Evolutionary conservation across 1,140 invertebrate genomes (phyloP).

Genomic region (Platorchestia sp.): DNA sequence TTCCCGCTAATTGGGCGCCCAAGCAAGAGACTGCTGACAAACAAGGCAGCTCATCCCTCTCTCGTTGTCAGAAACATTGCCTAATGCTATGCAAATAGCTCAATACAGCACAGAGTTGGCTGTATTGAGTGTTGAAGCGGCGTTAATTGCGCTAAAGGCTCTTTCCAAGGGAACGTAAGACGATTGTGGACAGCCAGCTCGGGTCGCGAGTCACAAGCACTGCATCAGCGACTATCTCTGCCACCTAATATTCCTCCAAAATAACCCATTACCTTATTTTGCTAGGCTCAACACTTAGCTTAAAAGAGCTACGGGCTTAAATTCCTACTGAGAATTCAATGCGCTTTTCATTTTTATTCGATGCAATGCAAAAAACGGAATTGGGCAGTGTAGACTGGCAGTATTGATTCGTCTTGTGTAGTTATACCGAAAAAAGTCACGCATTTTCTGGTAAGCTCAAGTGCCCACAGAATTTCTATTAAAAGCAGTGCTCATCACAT

Average conservation of each 20-base stretch:
- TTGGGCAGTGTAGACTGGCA: background rate
- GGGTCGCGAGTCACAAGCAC: background rate
- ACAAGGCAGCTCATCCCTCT: constrained; percentile 17
- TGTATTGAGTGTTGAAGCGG: constrained; percentile 32
- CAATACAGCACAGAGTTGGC: background rate
- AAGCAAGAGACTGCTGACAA: constrained; percentile 4
- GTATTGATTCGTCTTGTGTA: background rate
- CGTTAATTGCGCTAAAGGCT: background rate
- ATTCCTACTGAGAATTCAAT: background rate
- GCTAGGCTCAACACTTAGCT: too few species aligned
- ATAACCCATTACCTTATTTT: background rate
- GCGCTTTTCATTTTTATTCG: too few species aligned
- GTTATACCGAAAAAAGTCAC: background rate
- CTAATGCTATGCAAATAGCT: constrained; percentile 30
- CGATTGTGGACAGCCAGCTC: background rate
- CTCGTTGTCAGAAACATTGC: background rate
- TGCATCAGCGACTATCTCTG: background rate
- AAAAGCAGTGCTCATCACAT: background rate
- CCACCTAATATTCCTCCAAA: background rate
- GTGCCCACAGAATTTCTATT: background rate
- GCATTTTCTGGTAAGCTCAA: background rate
- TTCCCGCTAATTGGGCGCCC: background rate
- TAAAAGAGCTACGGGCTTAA: background rate
- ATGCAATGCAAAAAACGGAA: background rate
- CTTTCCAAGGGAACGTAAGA: background rate